Evolutionary conservation across 2,797 vertebrate genomes (phyloP), one percentile per base, ranked within the genome.

Genomic region (Crypturellus tataupa): DNA sequence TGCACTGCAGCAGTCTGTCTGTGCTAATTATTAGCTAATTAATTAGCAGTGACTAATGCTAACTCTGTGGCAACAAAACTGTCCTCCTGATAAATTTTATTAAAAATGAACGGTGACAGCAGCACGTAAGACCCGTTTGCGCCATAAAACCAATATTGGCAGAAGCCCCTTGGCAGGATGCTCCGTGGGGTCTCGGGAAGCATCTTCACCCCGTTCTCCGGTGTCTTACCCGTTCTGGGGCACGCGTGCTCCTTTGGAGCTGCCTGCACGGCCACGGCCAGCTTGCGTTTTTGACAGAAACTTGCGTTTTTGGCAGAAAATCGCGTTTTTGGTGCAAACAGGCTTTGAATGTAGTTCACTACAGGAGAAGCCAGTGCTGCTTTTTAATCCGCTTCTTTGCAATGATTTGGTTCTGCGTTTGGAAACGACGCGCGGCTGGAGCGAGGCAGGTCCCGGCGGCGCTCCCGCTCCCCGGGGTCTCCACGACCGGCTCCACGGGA

Each of bases 261-360:
- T 33, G 31, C 6, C 44, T 1, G 2, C 2, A 35, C n/a, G 9
- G 24, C 75, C 51, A 15, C 39, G 81, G 6, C 40, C 75, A 79
- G 46, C 70, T 3, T 60, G 53, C 35, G 1, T 12, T 49, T 77
- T 21, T n/a, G 42, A 3, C 42, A 18, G 5, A 13, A 12, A 37
- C 0, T 47, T 10, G 12, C 23, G 23, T 24, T 49, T 49, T 24
- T 33, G 46, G 3, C 42, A 18, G 5, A 13, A 12, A 37, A 0
- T 47, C 20, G 12, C 23, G 23, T 24, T 49, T 49, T 24, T 33
- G 46, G 3, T 46, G 15, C 6, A 11, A 15, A 33, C 0, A 0
- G 49, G 17, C 27, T 72, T 12, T 40, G 71, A 62, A 47, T 6
- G 3, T 3, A 0, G 55, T 71, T 92, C 46, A 0, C 12, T 21